Conservation (phyloP, 1,140 invertebrate genomes). For the Drosophila repleta region DNA sequence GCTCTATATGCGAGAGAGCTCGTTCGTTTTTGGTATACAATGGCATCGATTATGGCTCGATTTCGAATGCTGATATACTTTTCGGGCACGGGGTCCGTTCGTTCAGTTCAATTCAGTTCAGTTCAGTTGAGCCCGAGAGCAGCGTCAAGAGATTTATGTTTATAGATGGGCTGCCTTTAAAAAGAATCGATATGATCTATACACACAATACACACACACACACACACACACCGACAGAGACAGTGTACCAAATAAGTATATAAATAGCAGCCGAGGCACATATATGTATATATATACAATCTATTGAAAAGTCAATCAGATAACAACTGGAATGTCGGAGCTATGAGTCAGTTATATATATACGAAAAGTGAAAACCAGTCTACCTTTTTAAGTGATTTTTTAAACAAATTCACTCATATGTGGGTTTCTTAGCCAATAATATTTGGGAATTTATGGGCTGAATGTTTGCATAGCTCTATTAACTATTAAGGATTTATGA, state of each 20-base stretch:
- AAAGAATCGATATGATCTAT: conserved; percentile 45
- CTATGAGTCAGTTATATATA: conserved; percentile 11
- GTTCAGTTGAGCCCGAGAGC: conserved; percentile 20
- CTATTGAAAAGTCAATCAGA: conserved; percentile 41
- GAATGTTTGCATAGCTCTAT: background rate
- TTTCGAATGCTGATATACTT: conserved; percentile 28
- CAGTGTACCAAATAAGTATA: conserved; percentile 18
- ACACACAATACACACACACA: conserved; percentile 15
- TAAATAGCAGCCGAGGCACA: conserved; percentile 16
- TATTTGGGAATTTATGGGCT: background rate
- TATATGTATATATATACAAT: conserved; percentile 10
- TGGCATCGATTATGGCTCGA: conserved; percentile 63
- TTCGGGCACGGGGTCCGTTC: conserved; percentile 26
- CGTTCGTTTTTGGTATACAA: conserved; percentile 68
- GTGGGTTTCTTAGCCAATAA: too few species aligned
- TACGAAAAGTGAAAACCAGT: conserved; percentile 28
- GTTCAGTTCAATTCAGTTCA: conserved; percentile 1
- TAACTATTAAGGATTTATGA: background rate
- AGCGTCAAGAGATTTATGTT: conserved; percentile 49
- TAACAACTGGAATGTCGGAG: conserved; percentile 31
- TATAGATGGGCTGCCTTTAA: conserved; percentile 44
- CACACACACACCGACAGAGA: conserved; percentile 4
- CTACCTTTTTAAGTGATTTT: background rate
- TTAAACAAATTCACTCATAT: background rate
- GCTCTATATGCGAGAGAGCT: conserved; percentile 45